phyloP scores from a whole-genome alignment of 1,140 invertebrate genomes.

The Coenobita brevimanus region DNA sequence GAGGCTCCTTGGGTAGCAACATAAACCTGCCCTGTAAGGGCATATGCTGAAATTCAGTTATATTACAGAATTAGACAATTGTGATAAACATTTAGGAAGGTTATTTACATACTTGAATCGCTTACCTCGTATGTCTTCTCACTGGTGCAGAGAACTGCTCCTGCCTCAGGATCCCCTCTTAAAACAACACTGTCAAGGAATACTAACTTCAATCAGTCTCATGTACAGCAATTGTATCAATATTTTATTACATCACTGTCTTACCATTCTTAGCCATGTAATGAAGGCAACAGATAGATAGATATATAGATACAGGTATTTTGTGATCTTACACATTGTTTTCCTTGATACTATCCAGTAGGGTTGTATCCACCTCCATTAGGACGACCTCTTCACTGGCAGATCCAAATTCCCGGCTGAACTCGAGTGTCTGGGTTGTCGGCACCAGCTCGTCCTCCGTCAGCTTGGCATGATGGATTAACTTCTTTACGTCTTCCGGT shows the following conservation, averaged over 20 bases:
- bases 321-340: neutral
- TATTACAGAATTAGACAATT: no score
- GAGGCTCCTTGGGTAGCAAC: no score
- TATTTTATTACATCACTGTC: no score
- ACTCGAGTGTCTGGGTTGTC: slow-evolving; percentile 47
- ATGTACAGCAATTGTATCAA: no score
- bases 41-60: no score
- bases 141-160: neutral
- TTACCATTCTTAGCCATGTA: no score
- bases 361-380: slow-evolving; percentile 17
- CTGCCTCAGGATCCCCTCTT: neutral
- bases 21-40: no score
- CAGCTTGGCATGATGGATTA: slow-evolving; percentile 56
- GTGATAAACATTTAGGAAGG: no score
- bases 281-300: no score
- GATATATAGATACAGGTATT: no score
- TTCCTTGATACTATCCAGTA: slow-evolving; percentile 39
- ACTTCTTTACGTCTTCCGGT: slow-evolving; percentile 49
- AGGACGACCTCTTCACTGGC: neutral
- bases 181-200: neutral
- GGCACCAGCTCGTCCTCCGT: slow-evolving; percentile 29
- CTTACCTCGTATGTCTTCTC: neutral
- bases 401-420: slow-evolving; percentile 22
- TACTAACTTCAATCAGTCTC: no score
- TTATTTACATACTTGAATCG: no score